Evolutionary conservation across 2,797 vertebrate species (phyloP).

Genomic region (Ctenopoma kingsleyae): DNA sequence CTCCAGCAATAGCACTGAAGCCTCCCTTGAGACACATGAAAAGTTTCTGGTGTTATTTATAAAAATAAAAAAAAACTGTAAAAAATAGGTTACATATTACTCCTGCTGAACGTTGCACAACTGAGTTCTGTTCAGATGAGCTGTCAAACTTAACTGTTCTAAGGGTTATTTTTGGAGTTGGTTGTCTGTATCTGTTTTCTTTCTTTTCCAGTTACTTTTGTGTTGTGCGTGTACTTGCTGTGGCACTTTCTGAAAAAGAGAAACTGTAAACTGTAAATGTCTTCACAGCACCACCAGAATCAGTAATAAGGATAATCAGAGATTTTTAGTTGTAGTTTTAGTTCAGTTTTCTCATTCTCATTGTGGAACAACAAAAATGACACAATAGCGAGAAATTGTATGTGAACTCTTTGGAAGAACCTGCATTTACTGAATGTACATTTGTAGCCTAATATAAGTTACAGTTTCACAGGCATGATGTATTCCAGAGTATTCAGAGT

Average conservation of each 20-base stretch:
- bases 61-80: conserved; percentile 8
- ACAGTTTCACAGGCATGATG: too few species aligned
- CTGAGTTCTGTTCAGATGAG: conserved; percentile 38
- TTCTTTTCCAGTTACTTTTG: conserved; percentile 7
- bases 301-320: background rate
- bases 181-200: conserved; percentile 26
- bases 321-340: conserved; percentile 3
- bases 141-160: conserved; percentile 43
- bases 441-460: too few species aligned
- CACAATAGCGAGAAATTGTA: too few species aligned
- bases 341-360: too few species aligned
- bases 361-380: too few species aligned
- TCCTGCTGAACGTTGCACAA: conserved; percentile 32
- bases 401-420: too few species aligned
- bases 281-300: background rate
- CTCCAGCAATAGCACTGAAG: conserved; percentile 45
- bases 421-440: too few species aligned
- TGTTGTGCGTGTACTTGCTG: too few species aligned
- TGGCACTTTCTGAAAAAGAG: background rate
- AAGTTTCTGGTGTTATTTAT: conserved; percentile 52
- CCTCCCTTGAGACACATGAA: conserved; percentile 51
- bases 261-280: conserved; percentile 9
- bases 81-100: conserved; percentile 23
- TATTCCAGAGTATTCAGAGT: too few species aligned
- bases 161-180: conserved; percentile 57